These are phyloP conservation scores for Spodoptera litura DNA, from an alignment of 1,140 invertebrate species.

Conservation along the genomic window DNA sequence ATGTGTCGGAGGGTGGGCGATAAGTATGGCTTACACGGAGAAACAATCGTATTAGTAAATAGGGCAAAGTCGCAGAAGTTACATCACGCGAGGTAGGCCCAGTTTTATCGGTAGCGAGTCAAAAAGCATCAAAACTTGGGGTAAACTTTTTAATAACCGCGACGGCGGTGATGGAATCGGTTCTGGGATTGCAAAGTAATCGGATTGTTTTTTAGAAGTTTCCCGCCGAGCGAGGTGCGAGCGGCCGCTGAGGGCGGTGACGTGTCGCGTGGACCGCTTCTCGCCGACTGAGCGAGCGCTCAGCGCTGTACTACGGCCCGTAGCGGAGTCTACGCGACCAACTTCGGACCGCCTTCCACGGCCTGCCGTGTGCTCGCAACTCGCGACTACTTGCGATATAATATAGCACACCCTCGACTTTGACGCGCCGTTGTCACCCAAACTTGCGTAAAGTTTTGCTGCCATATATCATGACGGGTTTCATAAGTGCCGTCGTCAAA, in stretches of 20 bases:
- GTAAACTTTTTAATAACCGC: slow-evolving; percentile 1
- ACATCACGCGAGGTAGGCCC: slow-evolving; percentile 60
- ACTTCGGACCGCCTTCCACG: slow-evolving; percentile 16
- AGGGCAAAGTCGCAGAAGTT: slow-evolving; percentile 69
- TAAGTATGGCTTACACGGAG: slow-evolving; percentile 55
- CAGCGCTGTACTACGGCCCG: slow-evolving; percentile 23
- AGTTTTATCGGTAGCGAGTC: not conserved
- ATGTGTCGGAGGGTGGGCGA: slow-evolving; percentile 34
- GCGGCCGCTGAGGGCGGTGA: slow-evolving; percentile 46
- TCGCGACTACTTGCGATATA: not conserved
- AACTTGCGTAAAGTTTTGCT: slow-evolving; percentile 39
- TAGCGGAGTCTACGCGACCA: slow-evolving; percentile 36
- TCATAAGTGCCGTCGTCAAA: slow-evolving; percentile 27
- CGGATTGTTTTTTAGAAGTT: slow-evolving; percentile 57
- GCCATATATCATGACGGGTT: slow-evolving; percentile 29
- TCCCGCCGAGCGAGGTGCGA: slow-evolving; percentile 58
- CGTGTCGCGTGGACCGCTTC: slow-evolving; percentile 55
- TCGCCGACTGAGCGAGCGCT: slow-evolving; percentile 34
- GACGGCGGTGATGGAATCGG: slow-evolving; percentile 1
- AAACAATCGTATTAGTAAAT: slow-evolving; percentile 75
- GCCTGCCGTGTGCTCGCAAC: not conserved
- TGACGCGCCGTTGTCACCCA: slow-evolving; percentile 27
- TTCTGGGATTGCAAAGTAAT: not conserved
- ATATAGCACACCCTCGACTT: slow-evolving; percentile 27
- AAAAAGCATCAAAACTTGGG: slow-evolving; percentile 24